Evolutionary conservation across 2,888 invertebrate species (phyloP), one percentile per base, ranked within the genome.

Genomic region (Petrolisthes cinctipes): DNA sequence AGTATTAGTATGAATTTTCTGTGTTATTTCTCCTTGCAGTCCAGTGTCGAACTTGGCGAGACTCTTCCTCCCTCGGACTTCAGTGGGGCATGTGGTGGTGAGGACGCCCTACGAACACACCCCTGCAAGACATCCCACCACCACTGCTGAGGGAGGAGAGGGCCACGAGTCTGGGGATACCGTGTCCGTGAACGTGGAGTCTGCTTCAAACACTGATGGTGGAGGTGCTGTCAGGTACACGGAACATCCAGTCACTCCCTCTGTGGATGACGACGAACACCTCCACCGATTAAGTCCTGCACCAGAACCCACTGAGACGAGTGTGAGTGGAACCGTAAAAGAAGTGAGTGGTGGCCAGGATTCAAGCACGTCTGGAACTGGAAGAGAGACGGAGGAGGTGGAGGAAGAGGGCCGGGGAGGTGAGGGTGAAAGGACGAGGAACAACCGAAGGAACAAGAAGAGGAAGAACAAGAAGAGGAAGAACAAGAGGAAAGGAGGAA

Each of bases 41-140:
- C 73, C 75, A 37, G 86, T 86, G 9, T 86, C 86, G 53, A 86
- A 86, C 82, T 9, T 86, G 61, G 86, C 82, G n/a, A 23, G 75
- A 53, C 75, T 86, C 82, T 57, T 66, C 53, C 53, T 82, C 14
- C 76, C 61, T n/a, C n/a, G 17, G 3, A 53, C 80, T 57, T 54
- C 23, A 37, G 37, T 11, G 73, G 75, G 54, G 0, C 14, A 57
- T 54, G 4, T 7, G 6, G 37, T 76, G 76, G 76, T 51, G 11
- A 76, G 37, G 7, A 76, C 51, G 37, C 37, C 37, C 37, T 37
- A 37, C 37, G 37, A 76, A 11, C 61, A 61, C 61, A 9, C 61
- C 61, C 61, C 9, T 9, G 61, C 61, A 1, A 61, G 1, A 37
- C 37, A 37, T 37, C 37, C 37, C 37, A 37, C 37, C 37, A 37